Base-by-base conservation (phyloP, 2,113 vertebrate genomes). In the Rhipidura dahli region DNA sequence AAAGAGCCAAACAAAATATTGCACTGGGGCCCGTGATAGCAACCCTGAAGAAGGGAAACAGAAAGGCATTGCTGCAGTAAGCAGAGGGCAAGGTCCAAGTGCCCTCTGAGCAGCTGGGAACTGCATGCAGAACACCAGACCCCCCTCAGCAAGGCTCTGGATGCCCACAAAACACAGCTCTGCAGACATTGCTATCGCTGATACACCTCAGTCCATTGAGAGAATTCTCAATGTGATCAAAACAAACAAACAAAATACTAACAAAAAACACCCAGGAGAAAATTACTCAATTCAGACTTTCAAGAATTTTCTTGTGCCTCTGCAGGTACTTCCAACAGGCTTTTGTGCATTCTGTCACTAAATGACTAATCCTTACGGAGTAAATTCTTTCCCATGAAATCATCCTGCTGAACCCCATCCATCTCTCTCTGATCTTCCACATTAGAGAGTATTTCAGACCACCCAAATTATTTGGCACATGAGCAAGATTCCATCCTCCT, bases 21-120 rank as follows among this genome's bases (percentile, higher is more conserved):
- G 19, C 2, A 1, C 22, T n/a, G 40, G 31, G 45, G 47, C 13
- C 50, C 0, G 0, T 2, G 15, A 16, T 0, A 16, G 66, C 37
- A 80, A 7, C 27, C 23, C 45, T 2, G 6, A 49, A 42, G 75
- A 45, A 13, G 35, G 28, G 39, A 54, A 39, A 19, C 9, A 9
- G 31, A 51, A 63, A 59, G 53, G 63, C 12, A 16, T 13, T 44
- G 47, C 64, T 91, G 56, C 68, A 56, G 16, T 0, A 19, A 61
- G n/a, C 35, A 53, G n/a, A 82, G 57, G 50, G n/a, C 28, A 37
- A 84, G 26, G 57, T 40, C 61, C 33, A 22, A 2, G 30, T 44
- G 49, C 15, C 13, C 31, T 45, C 26, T 16, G 49, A 40, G 64
- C 84, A 72, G 44, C 81, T 68, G 87, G 50, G 57, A 61, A 2